phyloP scores from a whole-genome alignment of 2,113 vertebrate genomes.

The Anguilla japonica region DNA sequence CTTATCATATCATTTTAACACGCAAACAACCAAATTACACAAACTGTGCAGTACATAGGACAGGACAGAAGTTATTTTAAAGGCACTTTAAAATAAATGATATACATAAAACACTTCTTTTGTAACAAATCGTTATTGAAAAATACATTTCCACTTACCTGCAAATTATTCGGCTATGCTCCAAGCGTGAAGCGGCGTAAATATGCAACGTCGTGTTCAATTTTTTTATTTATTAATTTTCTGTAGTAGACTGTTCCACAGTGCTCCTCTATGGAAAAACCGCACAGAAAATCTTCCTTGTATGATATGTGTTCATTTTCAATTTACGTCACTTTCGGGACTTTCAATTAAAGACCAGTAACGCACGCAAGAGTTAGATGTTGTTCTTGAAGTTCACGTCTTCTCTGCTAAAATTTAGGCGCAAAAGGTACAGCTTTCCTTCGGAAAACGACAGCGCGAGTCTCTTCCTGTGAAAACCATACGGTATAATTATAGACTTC shows the following conservation, averaged over 20 bases:
- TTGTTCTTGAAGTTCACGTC: not conserved
- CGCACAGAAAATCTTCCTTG: not conserved
- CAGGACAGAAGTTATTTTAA: not conserved
- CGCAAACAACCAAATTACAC: too few species aligned
- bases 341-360: too few species aligned
- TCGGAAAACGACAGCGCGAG: conserved; percentile 6
- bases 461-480: not conserved
- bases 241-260: not conserved
- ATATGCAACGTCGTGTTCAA: not conserved
- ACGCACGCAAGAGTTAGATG: too few species aligned
- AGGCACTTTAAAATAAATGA: not conserved
- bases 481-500: conserved; percentile 56
- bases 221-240: not conserved
- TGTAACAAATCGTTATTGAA: not conserved
- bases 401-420: not conserved
- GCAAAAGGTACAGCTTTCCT: not conserved
- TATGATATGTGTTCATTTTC: not conserved
- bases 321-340: not conserved
- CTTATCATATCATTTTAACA: too few species aligned
- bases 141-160: not conserved
- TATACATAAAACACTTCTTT: not conserved
- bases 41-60: not conserved
- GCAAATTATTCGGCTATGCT: not conserved
- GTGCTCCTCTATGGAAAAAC: not conserved
- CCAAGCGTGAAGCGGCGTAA: not conserved